Evolutionary conservation across 2,113 vertebrate genomes (phyloP).

Genomic region (Motacilla tschutschensis): DNA sequence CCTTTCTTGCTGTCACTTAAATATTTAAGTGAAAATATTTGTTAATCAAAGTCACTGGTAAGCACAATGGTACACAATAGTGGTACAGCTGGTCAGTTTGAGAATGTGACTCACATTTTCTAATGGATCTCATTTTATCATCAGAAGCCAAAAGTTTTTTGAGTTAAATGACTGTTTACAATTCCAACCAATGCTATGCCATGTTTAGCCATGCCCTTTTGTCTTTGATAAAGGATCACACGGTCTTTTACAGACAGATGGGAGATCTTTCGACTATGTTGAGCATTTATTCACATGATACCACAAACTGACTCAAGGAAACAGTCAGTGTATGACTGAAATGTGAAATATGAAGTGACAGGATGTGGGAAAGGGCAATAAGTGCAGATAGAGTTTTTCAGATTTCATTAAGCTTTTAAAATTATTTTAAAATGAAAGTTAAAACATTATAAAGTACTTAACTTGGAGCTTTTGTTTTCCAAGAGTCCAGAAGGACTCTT

Average conservation of each 20-base stretch:
- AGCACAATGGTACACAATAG: not conserved
- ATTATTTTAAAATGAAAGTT: not conserved
- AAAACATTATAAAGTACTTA: not conserved
- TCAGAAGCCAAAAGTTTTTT: not conserved
- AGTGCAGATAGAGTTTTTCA: not conserved
- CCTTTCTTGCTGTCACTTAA: not conserved
- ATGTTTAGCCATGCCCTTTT: not conserved
- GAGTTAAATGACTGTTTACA: not conserved
- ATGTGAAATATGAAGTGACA: not conserved
- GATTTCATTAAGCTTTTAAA: not conserved
- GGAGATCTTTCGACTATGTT: not conserved
- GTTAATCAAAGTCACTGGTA: not conserved
- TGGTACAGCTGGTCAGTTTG: not conserved
- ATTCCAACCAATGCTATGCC: not conserved
- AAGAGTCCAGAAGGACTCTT: not conserved
- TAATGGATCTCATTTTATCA: not conserved
- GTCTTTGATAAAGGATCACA: not conserved
- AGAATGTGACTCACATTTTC: not conserved
- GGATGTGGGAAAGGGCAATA: not conserved
- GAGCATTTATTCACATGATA: not conserved
- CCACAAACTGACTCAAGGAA: slow-evolving; percentile 22
- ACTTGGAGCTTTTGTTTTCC: not conserved
- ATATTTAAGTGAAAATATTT: not conserved
- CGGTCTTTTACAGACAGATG: not conserved
- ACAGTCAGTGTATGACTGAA: not conserved